Percentiles rank a stretch among this genome's conserved stretches.
phyloP scores from a whole-genome alignment of 1,140 invertebrate species.

The Aphis gossypii region DNA sequence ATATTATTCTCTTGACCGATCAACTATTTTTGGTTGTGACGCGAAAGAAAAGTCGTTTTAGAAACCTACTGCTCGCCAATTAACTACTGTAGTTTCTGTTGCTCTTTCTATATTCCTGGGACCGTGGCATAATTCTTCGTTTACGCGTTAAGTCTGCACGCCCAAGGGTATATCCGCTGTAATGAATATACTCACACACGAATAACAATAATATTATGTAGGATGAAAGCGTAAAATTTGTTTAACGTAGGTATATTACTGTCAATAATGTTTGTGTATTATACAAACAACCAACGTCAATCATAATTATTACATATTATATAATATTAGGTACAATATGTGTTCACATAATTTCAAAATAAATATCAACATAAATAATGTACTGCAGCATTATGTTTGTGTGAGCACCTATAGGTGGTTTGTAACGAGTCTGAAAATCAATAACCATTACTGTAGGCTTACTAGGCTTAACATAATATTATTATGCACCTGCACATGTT shows the following conservation, averaged over 20 bases:
- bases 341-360: background rate
- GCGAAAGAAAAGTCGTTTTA: background rate
- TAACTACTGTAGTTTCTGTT: background rate
- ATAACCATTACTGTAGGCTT: background rate
- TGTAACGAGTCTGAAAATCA: background rate
- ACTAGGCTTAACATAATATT: background rate
- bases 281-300: background rate
- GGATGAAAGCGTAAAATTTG: background rate
- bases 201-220: background rate
- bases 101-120: background rate
- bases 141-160: background rate
- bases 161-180: background rate
- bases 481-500: background rate
- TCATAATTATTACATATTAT: background rate
- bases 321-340: background rate
- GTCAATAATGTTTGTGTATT: background rate
- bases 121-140: background rate
- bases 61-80: background rate
- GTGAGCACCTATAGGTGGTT: background rate
- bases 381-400: background rate
- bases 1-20: background rate
- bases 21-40: background rate
- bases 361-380: background rate
- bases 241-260: background rate
- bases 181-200: background rate